Conservation (phyloP, 1,140 invertebrate genomes). For the Calephelis nemesis region DNA sequence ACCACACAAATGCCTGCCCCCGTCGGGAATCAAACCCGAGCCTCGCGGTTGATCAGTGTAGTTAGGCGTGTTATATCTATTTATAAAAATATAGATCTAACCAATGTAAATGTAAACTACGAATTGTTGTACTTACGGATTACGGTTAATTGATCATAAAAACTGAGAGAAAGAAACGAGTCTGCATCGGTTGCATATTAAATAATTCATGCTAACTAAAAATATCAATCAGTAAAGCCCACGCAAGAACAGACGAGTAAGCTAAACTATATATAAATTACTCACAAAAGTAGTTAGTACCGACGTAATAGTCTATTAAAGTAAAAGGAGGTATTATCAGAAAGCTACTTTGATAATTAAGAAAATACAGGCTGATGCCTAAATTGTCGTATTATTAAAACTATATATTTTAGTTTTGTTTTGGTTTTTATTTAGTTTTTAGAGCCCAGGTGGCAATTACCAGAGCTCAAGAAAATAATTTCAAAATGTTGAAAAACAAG, state of each 20-base stretch:
- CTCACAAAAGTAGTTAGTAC: constrained; percentile 15
- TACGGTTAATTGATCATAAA: no score
- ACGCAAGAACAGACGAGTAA: constrained; percentile 9
- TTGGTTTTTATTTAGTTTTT: neutral
- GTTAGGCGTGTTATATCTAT: no score
- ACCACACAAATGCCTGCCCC: no score
- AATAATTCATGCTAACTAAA: constrained; percentile 1
- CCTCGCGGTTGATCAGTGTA: no score
- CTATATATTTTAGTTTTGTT: neutral
- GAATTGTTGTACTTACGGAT: no score
- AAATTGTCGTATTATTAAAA: neutral
- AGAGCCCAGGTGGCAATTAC: no score
- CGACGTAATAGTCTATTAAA: constrained; percentile 16
- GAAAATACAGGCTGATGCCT: constrained; percentile 19
- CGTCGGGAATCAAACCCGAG: no score
- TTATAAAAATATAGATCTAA: no score
- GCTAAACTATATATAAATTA: constrained; percentile 14
- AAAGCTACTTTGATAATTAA: constrained; percentile 28
- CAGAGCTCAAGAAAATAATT: no score
- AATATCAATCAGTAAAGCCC: constrained; percentile 14
- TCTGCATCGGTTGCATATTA: neutral
- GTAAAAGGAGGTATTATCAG: constrained; percentile 18
- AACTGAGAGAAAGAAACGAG: neutral
- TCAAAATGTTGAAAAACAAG: no score
- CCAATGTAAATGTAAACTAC: no score